A percentile compares a stretch with the other conserved stretches of the same genome.
Evolutionary conservation across 2,888 invertebrate genomes (phyloP).

Genomic region (Amiota mariae): DNA sequence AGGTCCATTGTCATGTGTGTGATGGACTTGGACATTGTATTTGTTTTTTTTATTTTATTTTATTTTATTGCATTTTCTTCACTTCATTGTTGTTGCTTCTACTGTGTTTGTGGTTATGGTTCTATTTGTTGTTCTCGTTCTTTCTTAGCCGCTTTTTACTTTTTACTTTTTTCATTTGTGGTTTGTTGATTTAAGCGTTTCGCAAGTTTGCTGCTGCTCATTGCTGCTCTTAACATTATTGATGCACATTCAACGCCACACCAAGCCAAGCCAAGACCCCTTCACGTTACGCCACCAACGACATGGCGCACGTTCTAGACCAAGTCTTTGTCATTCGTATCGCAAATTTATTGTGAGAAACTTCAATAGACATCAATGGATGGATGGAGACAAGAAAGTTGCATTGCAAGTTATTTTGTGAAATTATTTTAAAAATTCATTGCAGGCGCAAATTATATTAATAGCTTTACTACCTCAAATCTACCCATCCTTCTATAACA

Average conservation of each 20-base stretch:
- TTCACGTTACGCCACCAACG: not conserved
- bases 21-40: slow-evolving; percentile 6
- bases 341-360: slow-evolving; percentile 45
- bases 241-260: not conserved
- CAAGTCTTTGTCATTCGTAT: slow-evolving; percentile 13
- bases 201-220: not conserved
- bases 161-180: not conserved
- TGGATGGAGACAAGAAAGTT: not conserved
- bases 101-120: not conserved
- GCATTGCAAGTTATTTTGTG: slow-evolving; percentile 9
- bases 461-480: slow-evolving; percentile 6
- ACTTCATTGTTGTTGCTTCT: slow-evolving; percentile 10
- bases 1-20: not conserved
- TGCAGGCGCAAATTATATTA: slow-evolving; percentile 31
- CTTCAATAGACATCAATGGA: slow-evolving; percentile 33
- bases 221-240: not conserved
- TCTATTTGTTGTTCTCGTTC: slow-evolving; percentile 16
- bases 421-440: slow-evolving; percentile 31
- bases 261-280: no score
- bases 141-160: not conserved
- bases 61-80: not conserved
- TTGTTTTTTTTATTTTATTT: not conserved
- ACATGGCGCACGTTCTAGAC: slow-evolving; percentile 18
- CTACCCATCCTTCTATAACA: no score
- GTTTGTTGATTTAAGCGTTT: slow-evolving; percentile 24